A percentile compares a stretch with the other conserved stretches of the same genome.
Evolutionary conservation across 2,113 vertebrate genomes (phyloP).

Genomic region (Nipponia nippon): DNA sequence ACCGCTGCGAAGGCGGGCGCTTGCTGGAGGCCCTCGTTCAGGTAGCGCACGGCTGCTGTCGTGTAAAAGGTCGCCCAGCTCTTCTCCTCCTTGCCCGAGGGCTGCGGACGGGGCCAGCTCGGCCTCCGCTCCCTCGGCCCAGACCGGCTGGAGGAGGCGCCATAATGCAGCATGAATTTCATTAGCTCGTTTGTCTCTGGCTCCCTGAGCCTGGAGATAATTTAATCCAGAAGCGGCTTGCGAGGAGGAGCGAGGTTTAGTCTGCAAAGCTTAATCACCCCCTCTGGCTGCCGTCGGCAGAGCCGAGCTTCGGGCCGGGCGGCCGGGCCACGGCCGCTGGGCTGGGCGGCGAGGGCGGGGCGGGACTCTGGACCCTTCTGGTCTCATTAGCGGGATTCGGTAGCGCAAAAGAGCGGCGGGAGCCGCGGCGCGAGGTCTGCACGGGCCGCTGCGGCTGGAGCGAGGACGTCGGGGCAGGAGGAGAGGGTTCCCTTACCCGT

Average conservation of each 20-base stretch:
- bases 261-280: conserved; percentile 19
- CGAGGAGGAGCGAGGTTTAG: background rate
- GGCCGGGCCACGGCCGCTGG: background rate
- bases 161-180: conserved; percentile 27
- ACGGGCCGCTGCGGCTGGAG: background rate
- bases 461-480: background rate
- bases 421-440: background rate
- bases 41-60: background rate
- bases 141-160: background rate
- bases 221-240: background rate
- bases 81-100: background rate
- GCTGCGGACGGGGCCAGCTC: fast-evolving
- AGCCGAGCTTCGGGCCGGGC: background rate
- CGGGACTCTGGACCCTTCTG: background rate
- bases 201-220: conserved; percentile 5
- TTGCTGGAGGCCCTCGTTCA: fast-evolving
- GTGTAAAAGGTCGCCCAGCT: background rate
- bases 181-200: conserved; percentile 43
- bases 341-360: background rate
- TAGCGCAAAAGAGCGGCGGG: background rate
- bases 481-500: background rate
- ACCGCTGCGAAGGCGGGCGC: background rate
- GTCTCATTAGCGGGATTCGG: background rate
- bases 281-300: background rate
- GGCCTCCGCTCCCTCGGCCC: background rate